These are phyloP conservation scores for Romanomermis culicivorax DNA, from an alignment of 2,888 invertebrate genomes.

Conservation along the genomic window DNA sequence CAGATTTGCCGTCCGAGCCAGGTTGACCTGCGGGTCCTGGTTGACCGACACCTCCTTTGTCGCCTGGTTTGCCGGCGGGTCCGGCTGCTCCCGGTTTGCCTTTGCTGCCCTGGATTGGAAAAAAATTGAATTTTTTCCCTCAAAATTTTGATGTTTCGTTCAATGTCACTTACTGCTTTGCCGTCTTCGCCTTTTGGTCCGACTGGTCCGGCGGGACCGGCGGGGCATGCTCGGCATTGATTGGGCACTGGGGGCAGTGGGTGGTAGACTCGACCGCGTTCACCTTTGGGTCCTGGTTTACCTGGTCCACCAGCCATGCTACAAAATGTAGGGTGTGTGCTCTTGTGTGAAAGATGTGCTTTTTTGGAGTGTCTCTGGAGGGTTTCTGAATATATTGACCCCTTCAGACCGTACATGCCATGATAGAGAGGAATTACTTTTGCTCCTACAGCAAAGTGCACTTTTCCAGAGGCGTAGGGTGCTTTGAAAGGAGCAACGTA, in stretches of 20 bases:
- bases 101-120: neutral
- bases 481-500: no score
- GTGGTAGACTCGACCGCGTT: neutral
- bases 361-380: no score
- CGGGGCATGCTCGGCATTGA: neutral
- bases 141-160: no score
- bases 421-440: no score
- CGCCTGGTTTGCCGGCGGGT: neutral
- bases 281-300: neutral
- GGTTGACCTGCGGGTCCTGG: conserved; percentile 22
- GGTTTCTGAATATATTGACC: no score
- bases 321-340: no score
- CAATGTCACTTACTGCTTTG: neutral
- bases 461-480: no score
- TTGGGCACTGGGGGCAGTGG: neutral
- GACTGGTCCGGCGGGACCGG: neutral
- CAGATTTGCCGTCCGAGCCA: conserved; percentile 22
- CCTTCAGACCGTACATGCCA: no score
- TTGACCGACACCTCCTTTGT: conserved; percentile 15
- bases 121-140: no score
- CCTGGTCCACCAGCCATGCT: neutral
- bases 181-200: neutral
- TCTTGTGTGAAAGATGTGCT: no score
- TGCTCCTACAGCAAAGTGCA: no score
- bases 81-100: neutral